phyloP scores from a whole-genome alignment of 2,113 vertebrate genomes.

The Pristiophorus japonicus region DNA sequence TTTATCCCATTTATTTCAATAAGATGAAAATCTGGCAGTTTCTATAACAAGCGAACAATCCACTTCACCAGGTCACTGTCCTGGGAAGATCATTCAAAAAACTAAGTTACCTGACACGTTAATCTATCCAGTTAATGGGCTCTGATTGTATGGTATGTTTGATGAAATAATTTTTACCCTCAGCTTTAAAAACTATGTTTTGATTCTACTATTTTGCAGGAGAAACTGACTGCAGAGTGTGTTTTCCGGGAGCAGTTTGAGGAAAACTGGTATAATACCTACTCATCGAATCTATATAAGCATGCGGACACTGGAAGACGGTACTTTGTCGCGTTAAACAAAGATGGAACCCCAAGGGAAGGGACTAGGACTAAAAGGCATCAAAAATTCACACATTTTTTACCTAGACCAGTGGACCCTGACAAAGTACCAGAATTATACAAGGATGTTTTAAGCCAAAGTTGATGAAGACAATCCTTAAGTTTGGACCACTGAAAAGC shows the following conservation, averaged over 20 bases:
- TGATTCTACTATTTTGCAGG: slow-evolving; percentile 60
- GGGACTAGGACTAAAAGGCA: slow-evolving; percentile 90
- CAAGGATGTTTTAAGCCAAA: slow-evolving; percentile 92
- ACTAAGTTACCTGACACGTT: neutral
- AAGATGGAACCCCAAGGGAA: slow-evolving; percentile 86
- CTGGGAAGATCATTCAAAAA: neutral
- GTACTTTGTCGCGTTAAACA: slow-evolving; percentile 94
- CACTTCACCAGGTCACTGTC: neutral
- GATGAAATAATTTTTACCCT: neutral
- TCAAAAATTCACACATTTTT: slow-evolving; percentile 97
- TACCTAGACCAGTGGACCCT: slow-evolving; percentile 93
- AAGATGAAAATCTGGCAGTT: neutral
- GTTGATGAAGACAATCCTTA: slow-evolving; percentile 82
- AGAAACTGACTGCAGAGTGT: slow-evolving; percentile 87
- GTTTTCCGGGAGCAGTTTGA: slow-evolving; percentile 97
- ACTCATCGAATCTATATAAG: slow-evolving; percentile 95
- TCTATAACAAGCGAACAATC: neutral
- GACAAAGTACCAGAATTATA: slow-evolving; percentile 95
- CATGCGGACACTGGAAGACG: slow-evolving; percentile 85
- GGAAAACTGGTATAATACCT: slow-evolving; percentile 99
- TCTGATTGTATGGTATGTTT: neutral
- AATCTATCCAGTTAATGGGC: neutral
- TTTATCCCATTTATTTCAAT: neutral
- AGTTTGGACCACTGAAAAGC: slow-evolving; percentile 74
- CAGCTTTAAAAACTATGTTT: neutral